Evolutionary conservation across 2,888 invertebrate genomes (phyloP).

Genomic region (Drosophila demipolita): DNA sequence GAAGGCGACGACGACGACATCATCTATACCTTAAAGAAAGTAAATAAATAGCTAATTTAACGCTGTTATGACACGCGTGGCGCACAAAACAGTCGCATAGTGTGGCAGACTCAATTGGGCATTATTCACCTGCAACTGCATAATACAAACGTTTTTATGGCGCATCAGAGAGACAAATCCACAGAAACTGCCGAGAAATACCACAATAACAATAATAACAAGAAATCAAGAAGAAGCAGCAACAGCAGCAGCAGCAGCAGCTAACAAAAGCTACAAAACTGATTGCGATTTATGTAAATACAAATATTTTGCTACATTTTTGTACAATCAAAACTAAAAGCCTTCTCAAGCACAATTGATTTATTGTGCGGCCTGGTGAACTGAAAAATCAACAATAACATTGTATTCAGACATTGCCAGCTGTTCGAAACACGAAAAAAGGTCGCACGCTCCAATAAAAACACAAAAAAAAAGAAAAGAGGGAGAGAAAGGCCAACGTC

Average conservation of each 20-base stretch:
- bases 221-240: neutral
- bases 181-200: conserved; percentile 25
- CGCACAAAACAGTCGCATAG: conserved; percentile 28
- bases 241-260: conserved; percentile 17
- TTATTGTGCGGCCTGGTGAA: conserved; percentile 39
- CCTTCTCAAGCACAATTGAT: conserved; percentile 61
- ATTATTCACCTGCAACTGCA: conserved; percentile 8
- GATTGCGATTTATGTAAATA: conserved; percentile 42
- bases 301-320: conserved; percentile 48
- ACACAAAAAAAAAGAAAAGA: conserved; percentile 3
- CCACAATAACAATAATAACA: conserved; percentile 18
- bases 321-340: conserved; percentile 26
- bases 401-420: conserved; percentile 50
- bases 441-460: conserved; percentile 15
- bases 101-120: conserved; percentile 12
- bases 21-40: conserved; percentile 20
- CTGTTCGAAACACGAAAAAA: conserved; percentile 56
- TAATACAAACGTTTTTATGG: conserved; percentile 31
- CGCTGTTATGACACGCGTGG: conserved; percentile 51
- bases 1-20: conserved; percentile 17
- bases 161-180: conserved; percentile 19
- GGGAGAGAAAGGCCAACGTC: conserved; percentile 63
- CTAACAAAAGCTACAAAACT: conserved; percentile 19
- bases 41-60: conserved; percentile 48
- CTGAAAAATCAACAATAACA: conserved; percentile 20